Evolutionary conservation across 2,113 vertebrate species (phyloP), one percentile per base, ranked within the genome.

Genomic region (Andinoacara biseriatus): DNA sequence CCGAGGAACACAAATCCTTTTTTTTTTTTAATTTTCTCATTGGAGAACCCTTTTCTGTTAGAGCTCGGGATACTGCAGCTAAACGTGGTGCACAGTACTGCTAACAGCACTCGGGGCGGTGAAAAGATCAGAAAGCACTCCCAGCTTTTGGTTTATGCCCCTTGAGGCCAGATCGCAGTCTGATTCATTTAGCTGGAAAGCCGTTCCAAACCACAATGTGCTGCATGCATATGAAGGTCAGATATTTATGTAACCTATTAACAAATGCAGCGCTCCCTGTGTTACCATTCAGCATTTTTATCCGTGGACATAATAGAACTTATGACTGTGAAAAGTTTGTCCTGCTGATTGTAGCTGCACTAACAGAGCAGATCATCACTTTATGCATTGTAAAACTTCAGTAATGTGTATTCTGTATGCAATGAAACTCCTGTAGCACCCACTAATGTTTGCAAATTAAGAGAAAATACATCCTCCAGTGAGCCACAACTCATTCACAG

Each of bases 361-460:
- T 72, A 62, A 22, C 5, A 26, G 31, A 86, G 54, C 7, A 49
- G 15, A 56, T 3, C 10, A 26, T 77, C 20, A 56, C 59, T 67
- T 67, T 10, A 83, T 81, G 81, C 65, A 74, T 54, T 15, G 40
- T 24, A 58, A 63, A 75, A 52, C 4, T 31, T 63, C 54, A 7
- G 52, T 89, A 35, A 86, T 79, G 29, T 76, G 35, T 58, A 54
- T 83, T 89, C 29, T 76, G 65, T 84, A 93, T 92, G 86, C 90
- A 76, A 74, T 86, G 57, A 76, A 80, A 59, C 80, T 76, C 67
- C 67, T 76, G 77, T 24, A 29, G 58, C 1, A 0, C 49, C 58
- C 1, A 10, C 33, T 89, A 74, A 89, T 89, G 88, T 85, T 87
- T 88, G 26, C 76, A 86, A 87, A 90, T 93, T 5, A 87, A 54